Conservation (phyloP, 2,888 invertebrate genomes). For the Platypus cylindrus region DNA sequence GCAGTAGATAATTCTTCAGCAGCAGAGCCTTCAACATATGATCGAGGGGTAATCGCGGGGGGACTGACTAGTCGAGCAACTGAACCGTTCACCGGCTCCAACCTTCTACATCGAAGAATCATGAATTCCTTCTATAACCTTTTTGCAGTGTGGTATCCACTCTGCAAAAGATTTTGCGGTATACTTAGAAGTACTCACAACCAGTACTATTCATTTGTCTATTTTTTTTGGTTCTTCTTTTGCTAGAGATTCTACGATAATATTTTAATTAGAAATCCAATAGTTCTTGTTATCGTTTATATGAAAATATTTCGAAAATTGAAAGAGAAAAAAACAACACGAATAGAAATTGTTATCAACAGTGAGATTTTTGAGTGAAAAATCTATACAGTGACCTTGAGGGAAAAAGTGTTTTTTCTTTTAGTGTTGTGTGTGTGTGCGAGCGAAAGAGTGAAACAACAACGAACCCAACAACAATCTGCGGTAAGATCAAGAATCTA, state of each 20-base stretch:
- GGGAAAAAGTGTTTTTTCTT: background rate
- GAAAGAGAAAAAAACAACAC: too few relatives aligned
- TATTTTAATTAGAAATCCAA: too few relatives aligned
- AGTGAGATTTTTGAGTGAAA: too few relatives aligned
- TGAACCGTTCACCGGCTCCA: conserved; percentile 16
- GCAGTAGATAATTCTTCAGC: too few relatives aligned
- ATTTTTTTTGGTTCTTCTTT: conserved; percentile 1
- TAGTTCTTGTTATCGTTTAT: too few relatives aligned
- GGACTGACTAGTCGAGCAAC: conserved; percentile 15
- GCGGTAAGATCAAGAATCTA: too few relatives aligned
- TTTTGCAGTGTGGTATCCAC: conserved; percentile 14
- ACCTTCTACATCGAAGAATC: conserved; percentile 12
- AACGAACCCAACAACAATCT: too few relatives aligned
- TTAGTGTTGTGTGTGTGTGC: too few relatives aligned
- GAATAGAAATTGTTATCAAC: too few relatives aligned
- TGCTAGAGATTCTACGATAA: background rate
- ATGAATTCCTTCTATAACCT: conserved; percentile 16
- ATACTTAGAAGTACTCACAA: too few relatives aligned
- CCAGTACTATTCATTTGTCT: conserved; percentile 7
- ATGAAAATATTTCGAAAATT: too few relatives aligned
- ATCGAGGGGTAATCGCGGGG: conserved; percentile 10
- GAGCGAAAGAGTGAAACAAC: too few relatives aligned
- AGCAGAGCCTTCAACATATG: conserved; percentile 14
- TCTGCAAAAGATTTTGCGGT: conserved; percentile 12
- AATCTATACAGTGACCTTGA: background rate